Percentiles rank a stretch among this genome's conserved stretches.
Conservation (phyloP, 2,888 invertebrate species). For the Morpho achilles region DNA sequence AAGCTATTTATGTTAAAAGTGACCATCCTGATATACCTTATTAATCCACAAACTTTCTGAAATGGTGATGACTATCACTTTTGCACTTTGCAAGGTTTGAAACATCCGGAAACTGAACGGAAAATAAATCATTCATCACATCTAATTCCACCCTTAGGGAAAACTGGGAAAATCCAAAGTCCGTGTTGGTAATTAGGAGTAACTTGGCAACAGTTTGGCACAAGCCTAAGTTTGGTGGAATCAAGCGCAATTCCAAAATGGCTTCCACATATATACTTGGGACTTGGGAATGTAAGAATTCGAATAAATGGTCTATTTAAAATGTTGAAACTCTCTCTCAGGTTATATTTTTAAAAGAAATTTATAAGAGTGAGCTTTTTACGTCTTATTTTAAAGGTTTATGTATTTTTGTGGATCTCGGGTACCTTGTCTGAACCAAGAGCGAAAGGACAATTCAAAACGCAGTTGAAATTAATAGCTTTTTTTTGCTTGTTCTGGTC, state of each 20-base stretch:
- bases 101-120: conserved; percentile 21
- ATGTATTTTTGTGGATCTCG: too few relatives aligned
- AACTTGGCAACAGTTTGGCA: conserved; percentile 39
- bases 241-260: conserved; percentile 12
- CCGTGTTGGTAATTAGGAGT: conserved; percentile 39
- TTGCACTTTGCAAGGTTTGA: conserved; percentile 14
- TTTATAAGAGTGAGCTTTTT: too few relatives aligned
- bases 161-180: conserved; percentile 39
- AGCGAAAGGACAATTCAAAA: too few relatives aligned
- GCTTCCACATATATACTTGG: background rate
- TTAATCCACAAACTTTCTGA: conserved; percentile 1
- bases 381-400: too few relatives aligned
- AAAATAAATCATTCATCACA: conserved; percentile 36
- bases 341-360: too few relatives aligned
- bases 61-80: conserved; percentile 18
- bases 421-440: too few relatives aligned
- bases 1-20: too few relatives aligned
- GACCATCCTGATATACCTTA: background rate
- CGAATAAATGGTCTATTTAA: too few relatives aligned
- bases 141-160: conserved; percentile 36
- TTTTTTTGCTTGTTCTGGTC: too few relatives aligned
- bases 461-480: too few relatives aligned
- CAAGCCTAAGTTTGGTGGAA: conserved; percentile 22
- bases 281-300: too few relatives aligned
- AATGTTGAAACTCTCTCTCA: too few relatives aligned